A percentile compares a stretch with the other conserved stretches of the same genome.
phyloP scores from a whole-genome alignment of 1,140 invertebrate species.

The Panagrolaimus sp. region DNA sequence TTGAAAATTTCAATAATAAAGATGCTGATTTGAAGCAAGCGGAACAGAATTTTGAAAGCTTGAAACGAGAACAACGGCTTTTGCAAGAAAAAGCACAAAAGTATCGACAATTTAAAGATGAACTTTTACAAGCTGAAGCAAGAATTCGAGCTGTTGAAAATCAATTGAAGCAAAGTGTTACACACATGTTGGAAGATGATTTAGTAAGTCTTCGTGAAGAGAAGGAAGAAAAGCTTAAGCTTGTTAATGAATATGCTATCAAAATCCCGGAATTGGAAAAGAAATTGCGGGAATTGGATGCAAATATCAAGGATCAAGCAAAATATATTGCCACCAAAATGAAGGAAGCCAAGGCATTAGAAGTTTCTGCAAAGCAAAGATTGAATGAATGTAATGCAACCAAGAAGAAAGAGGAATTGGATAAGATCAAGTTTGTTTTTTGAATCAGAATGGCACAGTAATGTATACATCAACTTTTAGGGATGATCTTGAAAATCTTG shows the following conservation, averaged over 20 bases:
- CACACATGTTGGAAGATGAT: constrained; percentile 4
- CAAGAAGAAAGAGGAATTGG: neutral
- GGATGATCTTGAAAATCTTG: neutral
- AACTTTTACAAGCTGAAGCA: constrained; percentile 17
- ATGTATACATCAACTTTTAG: neutral
- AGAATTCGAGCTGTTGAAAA: constrained; percentile 2
- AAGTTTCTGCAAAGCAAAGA: neutral
- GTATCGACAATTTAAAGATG: constrained; percentile 23
- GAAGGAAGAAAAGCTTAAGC: neutral
- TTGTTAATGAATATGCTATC: neutral
- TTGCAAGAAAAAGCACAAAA: constrained; percentile 24
- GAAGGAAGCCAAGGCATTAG: constrained; percentile 1
- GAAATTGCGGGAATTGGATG: neutral
- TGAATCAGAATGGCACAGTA: too few species aligned
- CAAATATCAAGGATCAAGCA: neutral
- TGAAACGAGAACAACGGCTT: constrained; percentile 26
- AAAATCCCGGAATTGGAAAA: neutral
- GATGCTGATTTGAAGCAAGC: constrained; percentile 31
- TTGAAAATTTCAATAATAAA: neutral
- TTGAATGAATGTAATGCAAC: constrained; percentile 7
- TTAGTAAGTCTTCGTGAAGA: neutral
- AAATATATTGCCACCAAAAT: neutral
- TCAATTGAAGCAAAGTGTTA: neutral
- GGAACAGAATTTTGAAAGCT: constrained; percentile 29
- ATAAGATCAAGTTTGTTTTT: neutral